Evolutionary conservation across 2,113 vertebrate species (phyloP), one percentile per base, ranked within the genome.

Genomic region (Chloropsis cyanopogon): DNA sequence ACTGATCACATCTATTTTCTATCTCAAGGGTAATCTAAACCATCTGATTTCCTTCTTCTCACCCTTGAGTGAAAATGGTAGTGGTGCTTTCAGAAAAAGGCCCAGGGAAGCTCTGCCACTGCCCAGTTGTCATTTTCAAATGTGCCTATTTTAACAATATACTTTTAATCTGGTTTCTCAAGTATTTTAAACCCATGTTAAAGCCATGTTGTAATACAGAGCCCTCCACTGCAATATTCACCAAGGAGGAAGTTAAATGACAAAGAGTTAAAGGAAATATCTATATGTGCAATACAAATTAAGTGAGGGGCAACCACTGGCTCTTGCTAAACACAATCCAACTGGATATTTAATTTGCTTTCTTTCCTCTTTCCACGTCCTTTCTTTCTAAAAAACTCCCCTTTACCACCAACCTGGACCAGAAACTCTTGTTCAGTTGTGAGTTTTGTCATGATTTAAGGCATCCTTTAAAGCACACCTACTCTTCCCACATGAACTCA

Each of bases 231-330:
- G 41, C 71, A 72, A 56, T 65, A 72, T 33, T 20, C 24, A 66
- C 23, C 53, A 49, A 24, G 31, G 11, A 86, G 12, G 15, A 70
- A 68, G 21, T 44, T 7, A 86, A 79, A 66, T 23, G 26, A n/a
- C 17, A 39, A 53, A 23, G 9, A 70, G 6, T 21, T 49, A 14
- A 63, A 46, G 18, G 46, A 81, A 75, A 41, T 14, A 54, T 5
- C 41, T 52, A 0, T 10, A 6, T 3, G 7, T 44, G n/a, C 2
- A 3, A 41, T 10, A 85, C 8, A 61, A 56, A 59, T 22, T 12
- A 54, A 72, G 9, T 28, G 47, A 64, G 15, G 31, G 26, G 29
- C 42, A 90, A 42, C 5, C 52, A 39, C 22, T 53, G n/a, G 20
- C 13, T 77, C 9, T 50, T 39, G 29, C 50, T 66, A 35, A 90